Base-by-base conservation (phyloP, 2,888 invertebrate species). In the Temnothorax rugatulus region DNA sequence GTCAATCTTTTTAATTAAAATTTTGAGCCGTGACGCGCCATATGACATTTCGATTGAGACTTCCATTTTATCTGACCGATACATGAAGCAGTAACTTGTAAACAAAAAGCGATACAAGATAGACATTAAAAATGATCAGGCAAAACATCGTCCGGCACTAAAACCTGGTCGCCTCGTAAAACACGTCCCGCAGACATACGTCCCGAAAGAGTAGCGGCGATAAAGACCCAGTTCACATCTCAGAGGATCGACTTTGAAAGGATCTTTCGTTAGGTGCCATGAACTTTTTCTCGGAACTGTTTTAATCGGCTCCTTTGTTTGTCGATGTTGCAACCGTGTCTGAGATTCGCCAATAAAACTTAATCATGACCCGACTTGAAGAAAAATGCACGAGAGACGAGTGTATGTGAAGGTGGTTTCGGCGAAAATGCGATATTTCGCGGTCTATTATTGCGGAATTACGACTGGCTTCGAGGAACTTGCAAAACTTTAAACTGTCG, bases 131-230 rank as follows among this genome's bases (percentile, higher is more conserved):
- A 85, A 86, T 81, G 77, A 84, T 64, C 76, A 87, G 86, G 87
- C 84, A 85, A 86, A 87, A 88, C 82, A 83, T 84, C 75, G 71
- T 84, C 68, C 82, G 88, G 85, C 57, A 89, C 86, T 89, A 90
- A 90, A 90, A 89, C 82, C 63, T 79, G 85, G 84, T 83, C 82
- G 82, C 82, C 25, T 90, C 89, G 90, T 90, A 90, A 90, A 90
- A 89, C 86, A 84, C 74, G 76, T 84, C 85, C 76, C 84, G 52
- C 25, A 57, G 84, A 88, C 86, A 83, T 84, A 86, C 82, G 86
- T 63, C 77, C 84, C 84, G 86, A 76, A 85, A 86, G 84, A 84
- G 85, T 85, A 84, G 84, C 68, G 54, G 61, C 87, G 86, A 87
- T 89, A 87, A 89, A 88, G 85, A 69, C 68, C 69, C 52, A 69